Conservation (phyloP, 1,140 invertebrate species). For the Aphaenogaster rudis region DNA sequence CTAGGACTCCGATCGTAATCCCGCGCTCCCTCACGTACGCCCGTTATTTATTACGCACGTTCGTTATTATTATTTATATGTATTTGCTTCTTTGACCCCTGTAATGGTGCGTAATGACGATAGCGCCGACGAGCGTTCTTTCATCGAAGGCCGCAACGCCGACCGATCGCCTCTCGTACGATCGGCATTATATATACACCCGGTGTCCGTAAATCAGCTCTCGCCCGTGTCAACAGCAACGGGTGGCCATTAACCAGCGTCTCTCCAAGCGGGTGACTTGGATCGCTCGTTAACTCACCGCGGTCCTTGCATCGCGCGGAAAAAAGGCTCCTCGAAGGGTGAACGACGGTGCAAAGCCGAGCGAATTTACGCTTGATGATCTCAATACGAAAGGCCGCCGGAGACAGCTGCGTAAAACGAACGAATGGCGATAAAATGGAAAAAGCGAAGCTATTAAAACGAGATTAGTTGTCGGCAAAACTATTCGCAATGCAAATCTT, state of each 20-base stretch:
- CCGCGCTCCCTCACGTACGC: constrained; percentile 29
- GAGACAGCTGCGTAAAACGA: neutral
- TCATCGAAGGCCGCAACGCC: constrained; percentile 12
- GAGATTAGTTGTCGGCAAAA: neutral
- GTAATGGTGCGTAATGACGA: constrained; percentile 73
- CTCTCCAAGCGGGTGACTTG: constrained; percentile 51
- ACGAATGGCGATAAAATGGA: neutral
- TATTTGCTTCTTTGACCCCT: constrained; percentile 56
- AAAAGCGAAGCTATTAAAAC: neutral
- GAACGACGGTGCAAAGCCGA: constrained; percentile 12
- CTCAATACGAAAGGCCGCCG: neutral
- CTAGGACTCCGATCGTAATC: neutral
- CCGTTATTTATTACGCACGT: constrained; percentile 69
- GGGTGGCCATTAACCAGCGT: constrained; percentile 32
- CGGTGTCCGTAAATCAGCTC: constrained; percentile 72
- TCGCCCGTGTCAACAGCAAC: constrained; percentile 45
- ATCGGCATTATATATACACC: constrained; percentile 31
- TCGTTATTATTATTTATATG: constrained; percentile 77
- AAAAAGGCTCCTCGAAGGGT: constrained; percentile 30
- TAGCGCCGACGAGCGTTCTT: constrained; percentile 33
- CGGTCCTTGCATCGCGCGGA: constrained; percentile 18
- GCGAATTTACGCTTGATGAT: constrained; percentile 48
- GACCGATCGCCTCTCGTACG: constrained; percentile 18
- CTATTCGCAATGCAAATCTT: neutral
- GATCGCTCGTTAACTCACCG: constrained; percentile 55